Conservation (phyloP, 2,888 invertebrate species). For the Lissocephala sabroskyi region DNA sequence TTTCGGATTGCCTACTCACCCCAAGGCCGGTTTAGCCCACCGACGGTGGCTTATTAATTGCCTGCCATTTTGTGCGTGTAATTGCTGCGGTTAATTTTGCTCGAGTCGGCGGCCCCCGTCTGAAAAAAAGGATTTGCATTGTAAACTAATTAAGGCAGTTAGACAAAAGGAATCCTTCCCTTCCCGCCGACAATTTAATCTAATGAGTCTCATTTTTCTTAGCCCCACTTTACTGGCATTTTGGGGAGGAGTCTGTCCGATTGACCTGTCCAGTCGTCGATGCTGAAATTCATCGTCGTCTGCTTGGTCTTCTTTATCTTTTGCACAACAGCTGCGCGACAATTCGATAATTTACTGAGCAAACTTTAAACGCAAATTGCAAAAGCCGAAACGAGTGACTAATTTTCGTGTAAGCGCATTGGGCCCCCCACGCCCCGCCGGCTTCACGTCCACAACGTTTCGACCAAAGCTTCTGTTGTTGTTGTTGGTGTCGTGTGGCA, state of each 20-base stretch:
- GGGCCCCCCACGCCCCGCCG: too few relatives aligned
- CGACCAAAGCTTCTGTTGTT: constrained; percentile 20
- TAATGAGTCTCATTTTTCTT: too few relatives aligned
- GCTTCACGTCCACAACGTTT: background rate
- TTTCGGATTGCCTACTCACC: constrained; percentile 16
- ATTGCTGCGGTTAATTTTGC: constrained; percentile 33
- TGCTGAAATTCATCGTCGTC: too few relatives aligned
- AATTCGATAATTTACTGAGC: constrained; percentile 47
- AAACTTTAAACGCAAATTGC: constrained; percentile 29
- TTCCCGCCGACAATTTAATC: too few relatives aligned
- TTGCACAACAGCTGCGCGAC: constrained; percentile 33
- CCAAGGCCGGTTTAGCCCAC: background rate
- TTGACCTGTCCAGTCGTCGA: too few relatives aligned
- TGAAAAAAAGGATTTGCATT: constrained; percentile 9
- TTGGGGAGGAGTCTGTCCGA: too few relatives aligned
- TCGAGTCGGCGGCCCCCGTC: constrained; percentile 16
- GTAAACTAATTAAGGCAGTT: constrained; percentile 17
- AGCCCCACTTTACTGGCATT: too few relatives aligned
- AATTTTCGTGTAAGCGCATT: constrained; percentile 21
- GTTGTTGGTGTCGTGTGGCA: constrained; percentile 43
- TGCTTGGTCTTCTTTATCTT: too few relatives aligned
- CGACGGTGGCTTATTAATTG: constrained; percentile 40
- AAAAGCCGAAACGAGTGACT: constrained; percentile 22
- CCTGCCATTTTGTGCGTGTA: constrained; percentile 29
- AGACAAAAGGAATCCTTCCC: background rate